These are phyloP conservation scores for Pseudolycoriella hygida DNA, from an alignment of 2,888 invertebrate genomes.

Conservation along the genomic window DNA sequence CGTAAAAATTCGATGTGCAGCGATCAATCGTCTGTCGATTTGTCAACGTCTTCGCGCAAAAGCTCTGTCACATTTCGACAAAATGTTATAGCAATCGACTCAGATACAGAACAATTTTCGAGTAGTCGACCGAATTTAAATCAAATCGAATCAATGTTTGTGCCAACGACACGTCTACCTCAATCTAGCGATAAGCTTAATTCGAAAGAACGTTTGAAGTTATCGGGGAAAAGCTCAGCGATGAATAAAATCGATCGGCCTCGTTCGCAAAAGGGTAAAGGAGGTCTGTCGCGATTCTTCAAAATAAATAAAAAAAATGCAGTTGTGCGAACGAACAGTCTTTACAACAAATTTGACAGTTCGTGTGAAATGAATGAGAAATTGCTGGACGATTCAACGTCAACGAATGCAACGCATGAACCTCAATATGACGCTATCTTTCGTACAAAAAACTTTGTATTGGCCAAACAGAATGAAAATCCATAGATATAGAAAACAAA, in stretches of 20 bases:
- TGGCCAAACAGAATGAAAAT: conserved; percentile 6
- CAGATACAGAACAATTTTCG: background rate
- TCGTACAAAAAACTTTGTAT: conserved; percentile 9
- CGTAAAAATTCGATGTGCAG: conserved; percentile 18
- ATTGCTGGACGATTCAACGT: conserved; percentile 1
- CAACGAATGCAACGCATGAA: conserved; percentile 1
- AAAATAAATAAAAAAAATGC: conserved; percentile 1
- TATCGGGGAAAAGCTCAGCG: background rate
- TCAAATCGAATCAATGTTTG: background rate
- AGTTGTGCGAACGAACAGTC: background rate
- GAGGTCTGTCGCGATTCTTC: background rate
- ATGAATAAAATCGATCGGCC: conserved; percentile 1
- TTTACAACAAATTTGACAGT: background rate
- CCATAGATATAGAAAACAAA: background rate
- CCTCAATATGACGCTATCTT: conserved; percentile 10
- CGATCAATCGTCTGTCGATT: conserved; percentile 19
- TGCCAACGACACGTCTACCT: background rate
- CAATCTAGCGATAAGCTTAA: background rate
- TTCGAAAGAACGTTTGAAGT: background rate
- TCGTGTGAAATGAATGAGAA: conserved; percentile 4
- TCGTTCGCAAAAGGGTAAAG: background rate
- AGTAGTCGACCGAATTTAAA: background rate
- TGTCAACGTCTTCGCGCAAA: conserved; percentile 19
- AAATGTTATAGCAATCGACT: conserved; percentile 1
- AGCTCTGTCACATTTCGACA: conserved; percentile 25